Evolutionary conservation across 92 coral and sea anemone genomes (phyloP).

Genomic region (Muricea muricata): DNA sequence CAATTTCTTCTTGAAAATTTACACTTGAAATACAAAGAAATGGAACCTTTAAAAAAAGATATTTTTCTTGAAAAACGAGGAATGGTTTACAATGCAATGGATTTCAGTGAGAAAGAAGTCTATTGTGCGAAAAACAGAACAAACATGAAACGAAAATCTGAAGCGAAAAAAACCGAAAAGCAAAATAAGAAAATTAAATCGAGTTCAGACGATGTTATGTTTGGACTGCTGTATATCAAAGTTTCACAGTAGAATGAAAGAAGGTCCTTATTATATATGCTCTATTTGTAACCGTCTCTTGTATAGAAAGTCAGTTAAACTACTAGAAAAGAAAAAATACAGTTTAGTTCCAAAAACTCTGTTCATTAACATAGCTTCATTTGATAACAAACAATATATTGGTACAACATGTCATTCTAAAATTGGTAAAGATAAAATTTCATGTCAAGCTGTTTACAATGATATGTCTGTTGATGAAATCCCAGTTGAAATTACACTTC

Average conservation of each 20-base stretch:
- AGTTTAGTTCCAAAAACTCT: conserved; percentile 38
- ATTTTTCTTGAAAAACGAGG: background rate
- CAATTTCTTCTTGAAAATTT: background rate
- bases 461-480: conserved; percentile 65
- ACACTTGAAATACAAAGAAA: background rate
- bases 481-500: conserved; percentile 56
- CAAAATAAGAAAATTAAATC: conserved; percentile 22
- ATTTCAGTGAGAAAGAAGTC: conserved; percentile 30
- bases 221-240: conserved; percentile 47
- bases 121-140: conserved; percentile 8
- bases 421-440: conserved; percentile 53
- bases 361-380: conserved; percentile 32
- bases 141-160: conserved; percentile 36
- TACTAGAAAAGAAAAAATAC: conserved; percentile 40
- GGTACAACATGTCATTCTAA: conserved; percentile 77
- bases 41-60: conserved; percentile 46
- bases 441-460: conserved; percentile 77
- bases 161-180: conserved; percentile 30
- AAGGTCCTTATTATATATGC: conserved; percentile 70
- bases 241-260: conserved; percentile 63
- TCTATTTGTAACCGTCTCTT: conserved; percentile 63
- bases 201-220: too few relatives aligned
- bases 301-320: conserved; percentile 61
- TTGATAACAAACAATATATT: conserved; percentile 50
- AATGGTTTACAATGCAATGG: conserved; percentile 53